Base-by-base conservation (phyloP, 2,888 invertebrate genomes). In the Tholera decimalis region DNA sequence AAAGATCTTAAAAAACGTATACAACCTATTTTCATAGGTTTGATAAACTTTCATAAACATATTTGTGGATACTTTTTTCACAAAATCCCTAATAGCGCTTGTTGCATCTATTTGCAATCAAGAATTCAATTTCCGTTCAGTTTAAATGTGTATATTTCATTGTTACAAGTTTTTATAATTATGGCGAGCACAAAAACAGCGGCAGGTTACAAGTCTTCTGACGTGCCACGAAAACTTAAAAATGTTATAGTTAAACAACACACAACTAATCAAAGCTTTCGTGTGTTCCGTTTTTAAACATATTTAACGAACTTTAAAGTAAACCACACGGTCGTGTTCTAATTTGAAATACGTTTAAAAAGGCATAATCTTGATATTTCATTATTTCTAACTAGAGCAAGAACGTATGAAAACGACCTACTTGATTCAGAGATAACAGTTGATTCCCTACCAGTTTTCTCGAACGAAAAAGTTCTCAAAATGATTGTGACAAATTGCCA, bases 181-280 rank as follows among this genome's bases (percentile, higher is more conserved):
- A 80, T 56, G 43, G 65, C 28, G 2, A 28, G 50, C 54, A 61
- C 71, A 63, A 15, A 75, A 80, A 82, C 71, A 55, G 60, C 43
- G 50, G 57, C 46, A 46, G 66, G 71, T 61, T 66, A 71, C 73
- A 70, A 55, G 65, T 57, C 66, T 68, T 68, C 41, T 83, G 68
- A 65, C 75, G 78, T 78, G 81, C 41, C 58, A 62, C n/a, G 58
- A 65, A 77, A 80, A 74, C 70, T 76, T 80, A 76, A 61, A 75
- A 74, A 74, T n/a, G 28, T 47, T 70, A 73, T 53, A 62, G 35
- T 61, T 68, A 46, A 47, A 43, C 22, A 61, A 5, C 59, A 62
- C 59, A 56, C 57, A 54, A 64, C 53, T 43, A 64, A 51, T 67
- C 49, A 61, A 62, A 28, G 20, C 20, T 65, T 70, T 20, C 79